Conservation (phyloP, 2,888 invertebrate genomes). For the Coelopa pilipes region DNA sequence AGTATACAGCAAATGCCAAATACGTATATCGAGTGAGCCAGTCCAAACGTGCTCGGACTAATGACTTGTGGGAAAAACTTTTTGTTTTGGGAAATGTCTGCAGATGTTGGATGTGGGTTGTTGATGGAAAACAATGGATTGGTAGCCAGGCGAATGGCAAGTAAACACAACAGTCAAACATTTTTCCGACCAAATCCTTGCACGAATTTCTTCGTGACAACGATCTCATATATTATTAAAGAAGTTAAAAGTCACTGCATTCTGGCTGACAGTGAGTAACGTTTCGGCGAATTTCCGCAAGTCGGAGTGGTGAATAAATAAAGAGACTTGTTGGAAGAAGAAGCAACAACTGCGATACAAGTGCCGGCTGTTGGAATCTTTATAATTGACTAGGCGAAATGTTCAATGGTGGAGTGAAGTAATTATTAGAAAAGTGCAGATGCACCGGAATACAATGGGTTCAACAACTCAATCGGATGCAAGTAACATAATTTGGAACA, state of each 20-base stretch:
- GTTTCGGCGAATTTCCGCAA: slow-evolving; percentile 21
- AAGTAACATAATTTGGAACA: too few species aligned
- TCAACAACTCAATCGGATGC: too few species aligned
- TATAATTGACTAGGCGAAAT: neutral
- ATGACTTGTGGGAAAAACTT: slow-evolving; percentile 38
- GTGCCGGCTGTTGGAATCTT: slow-evolving; percentile 3
- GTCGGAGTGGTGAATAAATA: slow-evolving; percentile 22
- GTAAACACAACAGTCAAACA: slow-evolving; percentile 32
- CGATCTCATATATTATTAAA: slow-evolving; percentile 62
- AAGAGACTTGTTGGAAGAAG: slow-evolving; percentile 18
- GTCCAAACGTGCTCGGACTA: slow-evolving; percentile 44
- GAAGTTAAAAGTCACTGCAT: slow-evolving; percentile 60
- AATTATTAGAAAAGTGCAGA: neutral
- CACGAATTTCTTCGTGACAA: slow-evolving; percentile 54
- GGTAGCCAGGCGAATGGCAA: neutral
- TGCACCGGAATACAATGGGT: too few species aligned
- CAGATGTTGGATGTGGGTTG: neutral
- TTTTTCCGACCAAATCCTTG: slow-evolving; percentile 24
- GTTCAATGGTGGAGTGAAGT: neutral
- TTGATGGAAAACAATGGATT: slow-evolving; percentile 11
- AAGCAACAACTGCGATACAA: slow-evolving; percentile 16
- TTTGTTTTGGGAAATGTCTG: slow-evolving; percentile 35
- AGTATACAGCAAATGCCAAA: slow-evolving; percentile 58
- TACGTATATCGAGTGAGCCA: slow-evolving; percentile 59
- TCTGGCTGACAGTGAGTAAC: slow-evolving; percentile 25